Conservation (phyloP, 2,797 vertebrate genomes). For the Fistularia tabacaria region DNA sequence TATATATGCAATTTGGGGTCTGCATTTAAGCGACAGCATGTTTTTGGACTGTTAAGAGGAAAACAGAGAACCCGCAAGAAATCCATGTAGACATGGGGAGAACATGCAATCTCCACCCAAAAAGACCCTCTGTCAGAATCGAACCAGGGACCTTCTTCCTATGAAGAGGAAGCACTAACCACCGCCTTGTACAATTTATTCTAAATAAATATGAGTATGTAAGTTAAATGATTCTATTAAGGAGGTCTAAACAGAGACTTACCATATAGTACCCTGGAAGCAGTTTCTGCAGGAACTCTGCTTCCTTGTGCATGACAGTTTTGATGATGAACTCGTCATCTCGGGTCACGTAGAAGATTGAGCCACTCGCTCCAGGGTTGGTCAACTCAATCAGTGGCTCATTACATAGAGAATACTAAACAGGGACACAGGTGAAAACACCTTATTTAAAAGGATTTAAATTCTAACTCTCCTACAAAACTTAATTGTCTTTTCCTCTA, state of each 20-base stretch:
- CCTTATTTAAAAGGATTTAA: neutral
- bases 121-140: too few species aligned
- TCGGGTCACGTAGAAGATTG: conserved; percentile 94
- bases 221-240: neutral
- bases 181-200: too few species aligned
- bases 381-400: conserved; percentile 93
- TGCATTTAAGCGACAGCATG: too few species aligned
- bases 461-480: neutral
- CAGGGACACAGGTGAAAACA: conserved; percentile 19
- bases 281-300: conserved; percentile 95
- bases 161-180: too few species aligned
- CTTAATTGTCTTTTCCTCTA: neutral
- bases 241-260: conserved; percentile 24
- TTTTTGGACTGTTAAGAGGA: too few species aligned
- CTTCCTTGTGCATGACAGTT: conserved; percentile 95
- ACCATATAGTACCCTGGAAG: conserved; percentile 99
- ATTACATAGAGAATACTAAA: conserved; percentile 91
- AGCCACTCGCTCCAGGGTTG: conserved; percentile 93
- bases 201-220: too few species aligned
- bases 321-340: conserved; percentile 99
- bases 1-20: too few species aligned
- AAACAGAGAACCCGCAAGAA: too few species aligned
- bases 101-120: too few species aligned
- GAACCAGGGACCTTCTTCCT: too few species aligned
- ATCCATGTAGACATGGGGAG: too few species aligned